A percentile compares a stretch with the other conserved stretches of the same genome.
Conservation (phyloP, 2,888 invertebrate genomes). For the Phorcus lineatus region DNA sequence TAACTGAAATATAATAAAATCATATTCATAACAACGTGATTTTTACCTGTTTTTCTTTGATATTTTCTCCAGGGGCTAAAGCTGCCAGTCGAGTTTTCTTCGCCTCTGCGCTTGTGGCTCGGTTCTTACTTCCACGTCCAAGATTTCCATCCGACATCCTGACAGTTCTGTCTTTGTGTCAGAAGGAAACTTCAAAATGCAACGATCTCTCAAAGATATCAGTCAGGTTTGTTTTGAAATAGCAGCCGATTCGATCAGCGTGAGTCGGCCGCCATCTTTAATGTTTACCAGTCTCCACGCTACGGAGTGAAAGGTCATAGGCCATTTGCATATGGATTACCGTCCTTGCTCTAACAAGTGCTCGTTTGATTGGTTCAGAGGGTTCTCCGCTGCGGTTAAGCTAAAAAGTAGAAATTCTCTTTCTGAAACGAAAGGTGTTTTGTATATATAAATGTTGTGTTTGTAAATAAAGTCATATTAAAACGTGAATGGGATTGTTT, state of each 20-base stretch:
- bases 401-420: too few relatives aligned
- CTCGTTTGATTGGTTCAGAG: too few relatives aligned
- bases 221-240: background rate
- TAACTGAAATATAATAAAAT: background rate
- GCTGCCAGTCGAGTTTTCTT: slow-evolving; percentile 68
- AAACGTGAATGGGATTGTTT: too few relatives aligned
- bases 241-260: background rate
- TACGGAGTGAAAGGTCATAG: slow-evolving; percentile 37
- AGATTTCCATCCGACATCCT: slow-evolving; percentile 13
- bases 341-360: background rate
- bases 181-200: background rate
- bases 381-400: too few relatives aligned
- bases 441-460: too few relatives aligned
- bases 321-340: slow-evolving; percentile 32
- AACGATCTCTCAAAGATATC: background rate
- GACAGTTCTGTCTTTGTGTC: background rate
- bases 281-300: slow-evolving; percentile 54
- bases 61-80: slow-evolving; percentile 70
- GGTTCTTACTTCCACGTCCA: slow-evolving; percentile 10
- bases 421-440: too few relatives aligned
- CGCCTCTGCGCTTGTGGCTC: slow-evolving; percentile 45
- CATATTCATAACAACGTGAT: background rate
- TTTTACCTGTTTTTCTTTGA: slow-evolving; percentile 73
- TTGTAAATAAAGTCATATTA: too few relatives aligned
- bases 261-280: slow-evolving; percentile 47